Evolutionary conservation across 1,140 invertebrate species (phyloP), one percentile per base, ranked within the genome.

Genomic region (Hycleus phaleratus): DNA sequence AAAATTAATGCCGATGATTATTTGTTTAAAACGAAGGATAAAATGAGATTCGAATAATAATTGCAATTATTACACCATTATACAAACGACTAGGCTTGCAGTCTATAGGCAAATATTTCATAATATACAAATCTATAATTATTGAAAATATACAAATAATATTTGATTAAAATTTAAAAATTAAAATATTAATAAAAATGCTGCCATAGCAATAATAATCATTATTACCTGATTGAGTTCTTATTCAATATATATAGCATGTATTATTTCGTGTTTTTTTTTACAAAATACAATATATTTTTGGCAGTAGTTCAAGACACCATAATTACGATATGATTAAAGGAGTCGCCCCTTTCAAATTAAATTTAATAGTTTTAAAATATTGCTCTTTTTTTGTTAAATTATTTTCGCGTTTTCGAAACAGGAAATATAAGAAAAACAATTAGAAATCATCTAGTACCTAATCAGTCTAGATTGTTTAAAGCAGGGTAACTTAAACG

Each of bases 321-420:
- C 56, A 62, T 54, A 55, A 59, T 64, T 58, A 61, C 60, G 60
- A 64, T 64, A 64, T 64, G 62, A 62, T 64, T 53, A 51, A 56
- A 53, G 58, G 52, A 7, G 4, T 42, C 10, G 10, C 10, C 4
- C 40, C 1, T 42, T 42, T 42, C 40, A 42, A 8, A 42, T 42
- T 8, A 42, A 42, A 7, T 10, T 7, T 11, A 42, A 7, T 7
- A n/a, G 9, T n/a, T 42, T 42, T 10, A n/a, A 42, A 3, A 42
- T n/a, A 42, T 42, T 42, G 11, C 11, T 10, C 9, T n/a, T 42
- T n/a, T 42, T 42, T 42, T 42, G 40, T 4, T 7, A 10, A 42
- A 8, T n/a, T n/a, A 42, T 42, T 42, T 42, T 42, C 9, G 4
- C 10, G 1, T n/a, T 42, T 42, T 42, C 40, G 11, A 42, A n/a